Conservation (phyloP, 2,113 vertebrate species). For the Odocoileus virginianus region DNA sequence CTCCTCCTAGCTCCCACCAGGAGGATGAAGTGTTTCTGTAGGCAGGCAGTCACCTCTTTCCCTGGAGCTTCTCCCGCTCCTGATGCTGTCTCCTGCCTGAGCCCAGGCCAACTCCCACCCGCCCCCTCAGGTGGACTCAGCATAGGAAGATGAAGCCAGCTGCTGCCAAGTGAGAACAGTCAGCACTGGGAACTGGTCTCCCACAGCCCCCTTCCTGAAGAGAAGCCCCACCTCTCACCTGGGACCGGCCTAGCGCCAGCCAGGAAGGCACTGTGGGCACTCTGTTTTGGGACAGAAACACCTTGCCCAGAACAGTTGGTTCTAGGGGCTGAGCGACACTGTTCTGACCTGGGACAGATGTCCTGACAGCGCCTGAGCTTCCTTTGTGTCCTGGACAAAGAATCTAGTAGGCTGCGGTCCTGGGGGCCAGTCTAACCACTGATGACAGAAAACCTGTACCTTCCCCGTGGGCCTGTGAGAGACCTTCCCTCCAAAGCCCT, state of each 20-base stretch:
- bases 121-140: not conserved
- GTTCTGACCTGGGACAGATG: not conserved
- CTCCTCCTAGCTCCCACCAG: not conserved
- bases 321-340: not conserved
- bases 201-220: not conserved
- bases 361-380: not conserved
- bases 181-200: not conserved
- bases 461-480: not conserved
- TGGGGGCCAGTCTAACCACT: not conserved
- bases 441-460: not conserved
- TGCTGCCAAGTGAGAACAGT: not conserved
- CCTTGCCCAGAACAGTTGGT: not conserved
- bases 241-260: not conserved
- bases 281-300: not conserved
- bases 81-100: not conserved
- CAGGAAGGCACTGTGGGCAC: not conserved
- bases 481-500: not conserved
- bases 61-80: not conserved
- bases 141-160: not conserved
- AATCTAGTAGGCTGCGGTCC: not conserved
- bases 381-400: not conserved
- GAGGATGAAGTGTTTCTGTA: too few relatives aligned
- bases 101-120: not conserved
- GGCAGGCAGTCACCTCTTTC: not conserved
- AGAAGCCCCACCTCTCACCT: not conserved